These are phyloP conservation scores for Motacilla alba DNA, from an alignment of 2,113 vertebrate species.

Conservation along the genomic window DNA sequence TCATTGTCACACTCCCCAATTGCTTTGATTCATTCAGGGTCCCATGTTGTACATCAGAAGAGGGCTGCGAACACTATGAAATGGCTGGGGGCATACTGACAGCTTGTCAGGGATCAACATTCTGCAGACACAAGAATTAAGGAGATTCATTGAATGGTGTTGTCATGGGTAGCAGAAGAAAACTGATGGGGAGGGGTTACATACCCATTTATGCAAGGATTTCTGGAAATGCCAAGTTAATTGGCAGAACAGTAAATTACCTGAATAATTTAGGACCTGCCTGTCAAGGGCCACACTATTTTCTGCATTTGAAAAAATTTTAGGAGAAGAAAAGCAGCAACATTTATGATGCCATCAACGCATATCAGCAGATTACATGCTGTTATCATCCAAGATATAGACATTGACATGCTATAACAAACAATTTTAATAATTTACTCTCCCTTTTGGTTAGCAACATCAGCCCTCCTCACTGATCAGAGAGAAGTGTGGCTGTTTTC, in stretches of 20 bases:
- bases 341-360: background rate
- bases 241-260: background rate
- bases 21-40: constrained; percentile 6
- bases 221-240: background rate
- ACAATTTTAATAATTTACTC: background rate
- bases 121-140: background rate
- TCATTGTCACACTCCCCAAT: background rate
- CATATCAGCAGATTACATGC: background rate
- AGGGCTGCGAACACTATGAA: background rate
- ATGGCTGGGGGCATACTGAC: background rate
- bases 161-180: background rate
- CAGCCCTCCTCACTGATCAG: background rate
- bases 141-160: background rate
- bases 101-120: background rate
- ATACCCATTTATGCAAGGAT: background rate
- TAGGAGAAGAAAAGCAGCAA: background rate
- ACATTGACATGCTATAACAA: background rate
- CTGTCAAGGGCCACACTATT: background rate
- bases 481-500: background rate
- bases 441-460: background rate
- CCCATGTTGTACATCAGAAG: background rate
- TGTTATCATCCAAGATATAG: background rate
- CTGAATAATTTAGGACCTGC: background rate
- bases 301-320: background rate
- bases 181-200: background rate